A percentile compares a stretch with the other conserved stretches of the same genome.
phyloP scores from a whole-genome alignment of 2,888 invertebrate species.

The Tachina lurida region DNA sequence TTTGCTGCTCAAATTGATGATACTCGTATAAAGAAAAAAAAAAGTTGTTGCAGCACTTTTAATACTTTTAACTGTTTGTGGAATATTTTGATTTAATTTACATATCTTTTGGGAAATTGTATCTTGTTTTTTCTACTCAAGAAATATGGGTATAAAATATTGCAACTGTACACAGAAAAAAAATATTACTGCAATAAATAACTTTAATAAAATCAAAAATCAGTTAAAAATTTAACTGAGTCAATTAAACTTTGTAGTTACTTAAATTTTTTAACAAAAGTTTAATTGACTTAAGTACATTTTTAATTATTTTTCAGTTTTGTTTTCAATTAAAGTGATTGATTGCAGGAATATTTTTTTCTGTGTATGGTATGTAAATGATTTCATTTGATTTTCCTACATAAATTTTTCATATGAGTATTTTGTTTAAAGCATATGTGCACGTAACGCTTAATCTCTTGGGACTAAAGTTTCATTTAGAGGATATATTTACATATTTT shows the following conservation, averaged over 20 bases:
- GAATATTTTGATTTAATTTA: slow-evolving; percentile 67
- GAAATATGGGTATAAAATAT: not conserved
- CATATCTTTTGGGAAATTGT: slow-evolving; percentile 58
- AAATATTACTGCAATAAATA: no score
- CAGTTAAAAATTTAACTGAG: no score
- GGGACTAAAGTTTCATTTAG: not conserved
- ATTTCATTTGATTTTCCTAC: slow-evolving; percentile 27
- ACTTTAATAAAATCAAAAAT: no score
- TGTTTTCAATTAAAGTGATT: no score
- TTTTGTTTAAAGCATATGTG: not conserved
- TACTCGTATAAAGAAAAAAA: slow-evolving; percentile 44
- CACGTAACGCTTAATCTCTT: not conserved
- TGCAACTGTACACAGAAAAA: no score
- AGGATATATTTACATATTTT: not conserved
- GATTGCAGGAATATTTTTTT: no score
- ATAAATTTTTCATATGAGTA: slow-evolving; percentile 9
- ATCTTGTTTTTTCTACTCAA: not conserved
- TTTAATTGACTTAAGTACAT: no score
- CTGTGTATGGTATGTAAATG: slow-evolving; percentile 1
- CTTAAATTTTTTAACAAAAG: no score
- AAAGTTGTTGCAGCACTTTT: slow-evolving; percentile 19
- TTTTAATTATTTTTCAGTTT: no score
- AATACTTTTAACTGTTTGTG: slow-evolving; percentile 35
- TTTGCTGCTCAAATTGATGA: slow-evolving; percentile 59
- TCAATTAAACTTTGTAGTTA: no score